phyloP scores from a whole-genome alignment of 2,113 vertebrate species.

The Syrrhaptes paradoxus region DNA sequence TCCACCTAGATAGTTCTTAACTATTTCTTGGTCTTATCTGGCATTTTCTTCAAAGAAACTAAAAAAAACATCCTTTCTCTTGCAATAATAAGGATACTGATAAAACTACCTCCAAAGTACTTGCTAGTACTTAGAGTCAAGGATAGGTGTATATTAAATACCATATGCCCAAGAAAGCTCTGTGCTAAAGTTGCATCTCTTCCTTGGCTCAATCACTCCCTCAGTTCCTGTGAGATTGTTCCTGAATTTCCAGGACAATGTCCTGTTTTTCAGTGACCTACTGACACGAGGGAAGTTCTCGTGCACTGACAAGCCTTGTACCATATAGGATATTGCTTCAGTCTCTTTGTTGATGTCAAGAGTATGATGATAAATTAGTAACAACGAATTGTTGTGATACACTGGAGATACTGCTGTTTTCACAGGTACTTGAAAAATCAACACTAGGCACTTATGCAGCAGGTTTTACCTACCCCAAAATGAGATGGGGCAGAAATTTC shows the following conservation, averaged over 20 bases:
- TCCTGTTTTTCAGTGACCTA: not conserved
- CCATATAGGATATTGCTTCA: constrained; percentile 5
- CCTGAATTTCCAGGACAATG: not conserved
- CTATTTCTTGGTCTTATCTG: not conserved
- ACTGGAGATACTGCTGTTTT: constrained; percentile 33
- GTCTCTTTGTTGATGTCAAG: constrained; percentile 37
- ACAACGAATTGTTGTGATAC: not conserved
- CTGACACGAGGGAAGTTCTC: not conserved
- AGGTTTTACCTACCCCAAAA: not conserved
- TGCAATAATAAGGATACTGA: not conserved
- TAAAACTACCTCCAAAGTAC: not conserved
- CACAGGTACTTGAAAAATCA: not conserved
- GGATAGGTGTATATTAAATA: not conserved
- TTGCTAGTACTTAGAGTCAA: not conserved
- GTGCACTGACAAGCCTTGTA: constrained; percentile 12
- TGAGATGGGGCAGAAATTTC: not conserved
- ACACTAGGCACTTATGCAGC: not conserved
- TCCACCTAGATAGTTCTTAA: not conserved
- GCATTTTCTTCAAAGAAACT: not conserved
- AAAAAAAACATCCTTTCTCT: not conserved
- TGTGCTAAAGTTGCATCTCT: not conserved
- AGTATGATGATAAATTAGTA: not conserved
- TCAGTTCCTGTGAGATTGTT: not conserved
- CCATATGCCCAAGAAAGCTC: not conserved
- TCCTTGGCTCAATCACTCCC: not conserved